phyloP scores from a whole-genome alignment of 2,113 vertebrate genomes.

The Strigops habroptila region DNA sequence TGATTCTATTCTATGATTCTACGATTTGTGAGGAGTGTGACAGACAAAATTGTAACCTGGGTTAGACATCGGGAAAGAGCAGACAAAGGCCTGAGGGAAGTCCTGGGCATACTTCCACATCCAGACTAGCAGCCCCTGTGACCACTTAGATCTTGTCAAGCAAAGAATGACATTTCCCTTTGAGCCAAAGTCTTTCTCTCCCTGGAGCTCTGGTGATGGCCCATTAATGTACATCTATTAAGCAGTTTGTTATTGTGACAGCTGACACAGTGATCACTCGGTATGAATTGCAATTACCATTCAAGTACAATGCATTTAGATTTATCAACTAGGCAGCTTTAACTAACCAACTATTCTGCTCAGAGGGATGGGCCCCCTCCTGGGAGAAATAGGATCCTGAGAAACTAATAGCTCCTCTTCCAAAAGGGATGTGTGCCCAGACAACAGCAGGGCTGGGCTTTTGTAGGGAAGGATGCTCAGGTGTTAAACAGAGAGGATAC shows the following conservation, averaged over 20 bases:
- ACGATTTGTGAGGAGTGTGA: neutral
- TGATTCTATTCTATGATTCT: no score
- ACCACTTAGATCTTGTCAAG: neutral
- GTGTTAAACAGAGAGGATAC: neutral
- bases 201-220: neutral
- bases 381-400: neutral
- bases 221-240: neutral
- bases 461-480: conserved; percentile 14
- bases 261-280: neutral
- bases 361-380: neutral
- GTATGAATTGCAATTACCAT: neutral
- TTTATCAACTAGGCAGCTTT: neutral
- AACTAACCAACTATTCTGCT: neutral
- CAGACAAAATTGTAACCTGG: neutral
- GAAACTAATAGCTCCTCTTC: neutral
- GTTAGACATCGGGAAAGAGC: neutral
- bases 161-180: neutral
- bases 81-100: neutral
- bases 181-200: neutral
- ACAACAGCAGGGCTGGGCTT: conserved; percentile 35
- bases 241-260: conserved; percentile 33
- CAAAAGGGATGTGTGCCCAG: conserved; percentile 15
- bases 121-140: neutral
- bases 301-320: neutral
- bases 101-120: neutral